Percentiles rank a stretch among this genome's conserved stretches.
Evolutionary conservation across 2,797 vertebrate species (phyloP).

Genomic region (Merluccius polli): DNA sequence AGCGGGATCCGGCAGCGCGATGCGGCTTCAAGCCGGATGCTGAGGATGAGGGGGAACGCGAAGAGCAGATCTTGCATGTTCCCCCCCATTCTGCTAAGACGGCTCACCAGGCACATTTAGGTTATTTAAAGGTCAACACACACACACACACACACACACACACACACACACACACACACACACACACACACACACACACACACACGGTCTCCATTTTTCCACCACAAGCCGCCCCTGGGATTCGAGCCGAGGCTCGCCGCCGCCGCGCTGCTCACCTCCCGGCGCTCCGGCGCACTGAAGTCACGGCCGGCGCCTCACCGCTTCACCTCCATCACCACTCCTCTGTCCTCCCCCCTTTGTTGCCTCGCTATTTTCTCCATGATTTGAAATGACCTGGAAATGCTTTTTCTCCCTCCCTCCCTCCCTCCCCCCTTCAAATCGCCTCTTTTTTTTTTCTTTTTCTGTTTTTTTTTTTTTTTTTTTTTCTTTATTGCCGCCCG

Average conservation of each 20-base stretch:
- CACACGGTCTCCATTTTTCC: too few species aligned
- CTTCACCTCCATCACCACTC: constrained; percentile 69
- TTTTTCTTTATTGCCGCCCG: constrained; percentile 84
- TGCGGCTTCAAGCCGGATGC: neutral
- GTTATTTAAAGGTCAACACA: neutral
- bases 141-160: too few species aligned
- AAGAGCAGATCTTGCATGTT: neutral
- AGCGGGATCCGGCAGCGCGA: neutral
- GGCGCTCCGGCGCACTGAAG: constrained; percentile 85
- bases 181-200: too few species aligned
- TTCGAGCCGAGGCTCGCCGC: too few species aligned
- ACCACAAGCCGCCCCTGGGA: neutral
- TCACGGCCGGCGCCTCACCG: constrained; percentile 84
- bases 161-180: too few species aligned
- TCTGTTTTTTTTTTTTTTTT: too few species aligned
- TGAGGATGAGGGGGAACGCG: neutral
- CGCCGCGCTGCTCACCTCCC: constrained; percentile 82
- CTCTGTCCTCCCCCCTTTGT: constrained; percentile 84
- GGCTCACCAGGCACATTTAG: neutral
- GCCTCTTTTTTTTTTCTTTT: too few species aligned
- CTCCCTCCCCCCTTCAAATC: constrained; percentile 38
- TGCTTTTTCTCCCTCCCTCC: constrained; percentile 74
- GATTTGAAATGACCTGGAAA: constrained; percentile 96
- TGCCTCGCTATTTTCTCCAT: constrained; percentile 87
- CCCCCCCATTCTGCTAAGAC: neutral